Evolutionary conservation across 2,797 vertebrate genomes (phyloP), one percentile per base, ranked within the genome.

Genomic region (Hippocampus kuda): DNA sequence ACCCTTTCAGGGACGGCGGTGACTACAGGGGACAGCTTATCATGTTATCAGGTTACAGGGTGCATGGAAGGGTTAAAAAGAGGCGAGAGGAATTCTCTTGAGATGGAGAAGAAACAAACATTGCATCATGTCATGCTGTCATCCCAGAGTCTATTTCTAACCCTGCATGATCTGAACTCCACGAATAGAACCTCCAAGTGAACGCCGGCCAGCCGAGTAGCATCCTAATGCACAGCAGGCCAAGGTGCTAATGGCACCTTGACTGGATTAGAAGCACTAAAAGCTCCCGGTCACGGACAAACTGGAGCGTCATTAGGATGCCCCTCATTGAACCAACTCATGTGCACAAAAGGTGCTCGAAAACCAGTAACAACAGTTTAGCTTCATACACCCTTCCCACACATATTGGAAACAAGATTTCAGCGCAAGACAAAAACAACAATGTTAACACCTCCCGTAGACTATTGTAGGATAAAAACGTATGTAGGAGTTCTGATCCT

Each of bases 201-300:
- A 44, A 44, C 38, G 72, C 68, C 51, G 67, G 72, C 61, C 72
- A 71, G 78, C 77, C 77, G 77, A 81, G 81, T 59, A 74, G 79
- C 74, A 60, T 79, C 66, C 67, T 89, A 86, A 88, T 85, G 83
- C 82, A 71, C 70, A 70, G 72, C 76, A 80, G 73, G 73, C 72
- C 71, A 75, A 78, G 81, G 82, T 82, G 74, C 72, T 87, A 88
- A 90, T 89, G 84, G 88, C 70, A 70, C 72, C 74, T 68, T 82
- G 77, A 89, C 86, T 70, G 72, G 81, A 90, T 86, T 88, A 84
- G 73, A 60, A 30, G 73, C 80, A 72, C 81, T 86, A 73, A 86
- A 72, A 83, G 84, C 82, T 74, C 66, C 66, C 48, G 53, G 72
- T 75, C 66, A 34, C 42, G 48, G 64, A 70, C 71, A 73, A 77